Base-by-base conservation (phyloP, 1,140 invertebrate genomes). In the Ips nitidus region DNA sequence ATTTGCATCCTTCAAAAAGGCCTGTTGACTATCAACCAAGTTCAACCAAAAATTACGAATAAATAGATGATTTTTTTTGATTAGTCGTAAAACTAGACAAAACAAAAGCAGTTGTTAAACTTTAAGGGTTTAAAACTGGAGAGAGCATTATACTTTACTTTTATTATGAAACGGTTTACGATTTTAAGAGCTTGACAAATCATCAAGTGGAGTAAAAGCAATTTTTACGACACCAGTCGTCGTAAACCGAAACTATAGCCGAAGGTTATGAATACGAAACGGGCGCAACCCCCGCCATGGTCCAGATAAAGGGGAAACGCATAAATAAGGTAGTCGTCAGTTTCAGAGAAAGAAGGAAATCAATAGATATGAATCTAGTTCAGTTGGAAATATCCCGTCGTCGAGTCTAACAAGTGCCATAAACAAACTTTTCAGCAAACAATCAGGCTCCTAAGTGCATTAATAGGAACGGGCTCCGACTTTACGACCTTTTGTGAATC, bases 351-450 rank as follows among this genome's bases (percentile, higher is more conserved):
- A 57, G 38, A 52, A 52, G 64, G 53, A 66, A 66, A 66, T 66
- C 53, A 57, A 57, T 66, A 57, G 64, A 57, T 66, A 66, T 66
- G 64, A 66, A 66, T 66, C 64, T 66, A 57, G 53, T 66, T 66
- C 55, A 56, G 53, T 66, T 66, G 55, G 53, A 57, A 66, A 66
- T 66, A 42, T 66, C 47, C 64, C 6, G 64, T 66, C 62, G 52
- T 65, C 40, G 22, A 42, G 52, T 66, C 64, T 66, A 66, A 66
- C 64, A 66, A 66, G 64, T 66, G 64, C 53, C 64, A 66, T 66
- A 66, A 66, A 66, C 53, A 66, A 66, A 66, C 64, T 66, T 66
- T 66, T 66, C 64, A 66, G 53, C 64, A 66, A 66, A 66, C 64
- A 66, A 66, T 66, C 64, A 66, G 41, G 53, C 53, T 58, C 52